Evolutionary conservation across 2,888 invertebrate genomes (phyloP), one percentile per base, ranked within the genome.

Genomic region (Coenonympha arcania): DNA sequence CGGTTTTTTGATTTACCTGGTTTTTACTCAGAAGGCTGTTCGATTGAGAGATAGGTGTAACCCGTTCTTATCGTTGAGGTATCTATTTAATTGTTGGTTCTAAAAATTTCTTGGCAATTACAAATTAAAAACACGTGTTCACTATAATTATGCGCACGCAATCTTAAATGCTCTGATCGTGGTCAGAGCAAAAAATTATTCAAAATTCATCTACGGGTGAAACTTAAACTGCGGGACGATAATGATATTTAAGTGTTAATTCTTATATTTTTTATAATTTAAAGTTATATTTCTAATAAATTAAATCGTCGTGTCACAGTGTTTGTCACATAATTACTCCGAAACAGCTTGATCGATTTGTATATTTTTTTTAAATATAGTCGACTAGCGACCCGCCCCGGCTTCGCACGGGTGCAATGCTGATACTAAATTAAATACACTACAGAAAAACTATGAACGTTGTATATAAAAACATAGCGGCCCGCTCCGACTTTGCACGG

Each of bases 1-100:
- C 73, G 71, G 67, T 73, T 79, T 37, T 78, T 75, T 66, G 66
- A 59, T 57, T 70, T 77, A 76, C 76, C 76, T 76, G 76, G 63
- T 65, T 73, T n/a, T 71, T 74, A 72, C 74, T 71, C 61, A 63
- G 76, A 80, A 80, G 74, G 69, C 61, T 69, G 62, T 64, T 50
- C 62, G 70, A 75, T 77, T 70, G 66, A 78, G 73, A 71, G 67
- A 68, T 74, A 69, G 71, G 63, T 61, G 60, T 59, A 62, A 65
- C 73, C 68, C 72, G 67, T 70, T 72, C 63, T 57, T 58, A 60
- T 58, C 33, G 36, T 26, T 11, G 31, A 52, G 22, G 9, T 39
- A 68, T 66, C 58, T 64, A 64, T 72, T 76, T 76, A 76, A 73
- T 71, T 66, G 58, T 58, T 59, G 55, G 62, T 56, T 71, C 58